phyloP scores from a whole-genome alignment of 2,797 vertebrate genomes.

The Microctenopoma lineatum region DNA sequence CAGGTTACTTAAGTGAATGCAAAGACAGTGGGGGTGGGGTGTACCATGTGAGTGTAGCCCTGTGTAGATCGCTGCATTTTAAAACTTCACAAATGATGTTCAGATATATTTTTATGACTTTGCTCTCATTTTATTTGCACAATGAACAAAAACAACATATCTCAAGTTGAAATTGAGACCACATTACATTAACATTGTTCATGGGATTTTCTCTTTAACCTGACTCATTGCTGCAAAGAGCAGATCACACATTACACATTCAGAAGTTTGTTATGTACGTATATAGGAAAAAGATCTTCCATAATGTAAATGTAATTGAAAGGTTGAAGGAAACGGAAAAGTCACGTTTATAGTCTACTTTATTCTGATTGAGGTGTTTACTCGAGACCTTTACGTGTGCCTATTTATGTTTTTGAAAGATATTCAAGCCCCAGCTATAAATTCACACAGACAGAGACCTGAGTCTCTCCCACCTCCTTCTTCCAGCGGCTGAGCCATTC shows the following conservation, averaged over 20 bases:
- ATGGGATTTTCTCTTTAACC: conserved; percentile 20
- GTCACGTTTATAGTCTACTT: background rate
- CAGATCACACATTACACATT: conserved; percentile 1
- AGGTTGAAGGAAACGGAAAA: background rate
- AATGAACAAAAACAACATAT: conserved; percentile 42
- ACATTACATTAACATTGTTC: conserved; percentile 21
- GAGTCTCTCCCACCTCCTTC: conserved; percentile 88
- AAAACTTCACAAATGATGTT: conserved; percentile 29
- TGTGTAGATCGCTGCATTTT: background rate
- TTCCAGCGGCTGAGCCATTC: conserved; percentile 95
- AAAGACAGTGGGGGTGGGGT: too few relatives aligned
- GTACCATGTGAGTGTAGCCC: too few relatives aligned
- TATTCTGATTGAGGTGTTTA: conserved; percentile 2
- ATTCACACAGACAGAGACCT: conserved; percentile 59
- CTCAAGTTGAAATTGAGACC: conserved; percentile 4
- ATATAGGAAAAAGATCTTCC: conserved; percentile 8
- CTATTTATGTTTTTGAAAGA: conserved; percentile 2
- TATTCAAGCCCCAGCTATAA: conserved; percentile 15
- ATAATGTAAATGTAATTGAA: conserved; percentile 1
- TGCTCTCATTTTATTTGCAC: conserved; percentile 51
- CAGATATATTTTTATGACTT: conserved; percentile 21
- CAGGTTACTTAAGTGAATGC: too few relatives aligned
- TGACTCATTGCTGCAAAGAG: conserved; percentile 11
- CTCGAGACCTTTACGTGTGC: conserved; percentile 5
- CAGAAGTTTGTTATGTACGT: too few relatives aligned